phyloP scores from a whole-genome alignment of 2,113 vertebrate genomes.

The Poeciliopsis retropinna region DNA sequence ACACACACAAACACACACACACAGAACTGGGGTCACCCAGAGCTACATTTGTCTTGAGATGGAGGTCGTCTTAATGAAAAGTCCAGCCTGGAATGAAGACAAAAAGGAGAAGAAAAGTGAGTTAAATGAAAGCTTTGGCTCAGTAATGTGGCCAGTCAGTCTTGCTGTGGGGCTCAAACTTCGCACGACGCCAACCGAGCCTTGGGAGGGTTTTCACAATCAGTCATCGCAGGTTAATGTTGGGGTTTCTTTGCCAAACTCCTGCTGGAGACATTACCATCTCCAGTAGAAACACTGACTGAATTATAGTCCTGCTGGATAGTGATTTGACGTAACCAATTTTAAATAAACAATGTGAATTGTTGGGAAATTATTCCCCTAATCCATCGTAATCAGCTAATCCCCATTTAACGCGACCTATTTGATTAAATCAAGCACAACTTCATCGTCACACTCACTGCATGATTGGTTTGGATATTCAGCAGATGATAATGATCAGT shows the following conservation, averaged over 20 bases:
- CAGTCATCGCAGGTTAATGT: slow-evolving; percentile 48
- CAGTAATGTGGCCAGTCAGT: slow-evolving; percentile 57
- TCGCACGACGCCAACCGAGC: slow-evolving; percentile 32
- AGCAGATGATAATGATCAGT: not conserved
- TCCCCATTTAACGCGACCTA: slow-evolving; percentile 27
- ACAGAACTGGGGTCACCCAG: slow-evolving; percentile 47
- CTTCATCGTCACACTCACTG: not conserved
- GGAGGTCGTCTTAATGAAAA: slow-evolving; percentile 69
- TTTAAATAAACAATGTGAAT: slow-evolving; percentile 61
- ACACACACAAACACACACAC: too few species aligned
- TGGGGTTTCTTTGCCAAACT: slow-evolving; percentile 2
- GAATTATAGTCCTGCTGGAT: slow-evolving; percentile 43
- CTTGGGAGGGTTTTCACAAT: slow-evolving; percentile 32
- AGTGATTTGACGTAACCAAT: slow-evolving; percentile 47
- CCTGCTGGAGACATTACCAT: slow-evolving; percentile 22
- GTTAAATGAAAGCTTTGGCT: slow-evolving; percentile 67
- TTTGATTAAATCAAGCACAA: slow-evolving; percentile 32
- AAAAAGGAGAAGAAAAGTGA: slow-evolving; percentile 46
- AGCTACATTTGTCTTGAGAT: slow-evolving; percentile 55
- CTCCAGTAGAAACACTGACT: slow-evolving; percentile 19
- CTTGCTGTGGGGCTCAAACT: slow-evolving; percentile 61
- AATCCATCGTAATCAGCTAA: slow-evolving; percentile 46
- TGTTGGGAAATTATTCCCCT: slow-evolving; percentile 19
- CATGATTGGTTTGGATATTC: not conserved
- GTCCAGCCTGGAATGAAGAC: slow-evolving; percentile 60